Conservation (phyloP, 2,797 vertebrate genomes). For the Megaceryle alcyon region DNA sequence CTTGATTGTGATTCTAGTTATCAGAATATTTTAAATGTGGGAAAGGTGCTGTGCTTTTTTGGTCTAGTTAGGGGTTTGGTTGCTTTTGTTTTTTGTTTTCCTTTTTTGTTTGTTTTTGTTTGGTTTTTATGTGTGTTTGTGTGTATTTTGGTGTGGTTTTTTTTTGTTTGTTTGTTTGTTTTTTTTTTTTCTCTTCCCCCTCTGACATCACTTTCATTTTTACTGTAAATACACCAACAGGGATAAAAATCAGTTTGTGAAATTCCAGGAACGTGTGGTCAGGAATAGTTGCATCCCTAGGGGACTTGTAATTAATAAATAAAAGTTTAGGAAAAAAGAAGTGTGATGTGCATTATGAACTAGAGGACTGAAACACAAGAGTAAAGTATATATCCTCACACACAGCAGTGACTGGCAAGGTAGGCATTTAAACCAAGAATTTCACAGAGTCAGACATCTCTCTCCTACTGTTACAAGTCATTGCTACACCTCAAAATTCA, state of each 20-base stretch:
- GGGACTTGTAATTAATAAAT: not conserved
- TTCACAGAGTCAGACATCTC: not conserved
- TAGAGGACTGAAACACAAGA: not conserved
- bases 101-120: too few relatives aligned
- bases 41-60: not conserved
- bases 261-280: not conserved
- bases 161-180: too few relatives aligned
- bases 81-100: too few relatives aligned
- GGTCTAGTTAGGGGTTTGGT: not conserved
- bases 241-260: not conserved
- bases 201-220: not conserved
- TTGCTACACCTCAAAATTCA: not conserved
- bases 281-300: not conserved
- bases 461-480: not conserved
- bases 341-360: not conserved
- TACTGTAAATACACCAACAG: not conserved
- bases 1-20: not conserved
- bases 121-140: too few relatives aligned
- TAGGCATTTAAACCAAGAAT: not conserved
- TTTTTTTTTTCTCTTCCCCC: not conserved
- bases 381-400: not conserved
- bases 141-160: too few relatives aligned
- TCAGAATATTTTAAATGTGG: not conserved
- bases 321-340: not conserved
- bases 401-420: not conserved